Percentiles rank a stretch among this genome's conserved stretches.
Conservation (phyloP, 92 coral and sea anemone genomes). For the Bergia puertoricense region DNA sequence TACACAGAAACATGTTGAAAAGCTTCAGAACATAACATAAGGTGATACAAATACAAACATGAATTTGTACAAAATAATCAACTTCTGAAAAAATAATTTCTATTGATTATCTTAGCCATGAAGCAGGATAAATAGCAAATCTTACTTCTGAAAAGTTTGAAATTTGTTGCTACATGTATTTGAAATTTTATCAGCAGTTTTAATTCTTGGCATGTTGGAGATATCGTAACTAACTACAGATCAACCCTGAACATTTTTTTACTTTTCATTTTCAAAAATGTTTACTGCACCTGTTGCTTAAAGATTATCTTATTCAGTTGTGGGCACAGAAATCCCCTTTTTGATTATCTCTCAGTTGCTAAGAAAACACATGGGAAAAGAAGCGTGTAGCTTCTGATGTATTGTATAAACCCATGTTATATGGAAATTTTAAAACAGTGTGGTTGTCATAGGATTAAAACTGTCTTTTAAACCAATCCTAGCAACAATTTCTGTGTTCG, state of each 20-base stretch:
- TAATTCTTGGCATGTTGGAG: neutral
- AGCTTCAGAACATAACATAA: neutral
- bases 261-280: no score
- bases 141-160: neutral
- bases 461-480: neutral
- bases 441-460: neutral
- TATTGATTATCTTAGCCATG: neutral
- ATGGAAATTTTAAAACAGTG: neutral
- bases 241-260: neutral
- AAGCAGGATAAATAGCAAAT: neutral
- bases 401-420: neutral
- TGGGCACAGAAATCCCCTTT: neutral
- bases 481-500: neutral
- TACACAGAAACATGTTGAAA: neutral
- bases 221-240: neutral
- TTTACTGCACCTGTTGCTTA: conserved; percentile 31
- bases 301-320: neutral
- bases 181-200: neutral
- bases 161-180: neutral
- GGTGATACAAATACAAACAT: neutral
- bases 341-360: neutral
- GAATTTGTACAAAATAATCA: neutral
- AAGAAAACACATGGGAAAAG: neutral
- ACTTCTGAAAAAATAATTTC: neutral
- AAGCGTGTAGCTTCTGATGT: neutral